Conservation (phyloP, 1,140 invertebrate species). For the Eupeodes corollae region DNA sequence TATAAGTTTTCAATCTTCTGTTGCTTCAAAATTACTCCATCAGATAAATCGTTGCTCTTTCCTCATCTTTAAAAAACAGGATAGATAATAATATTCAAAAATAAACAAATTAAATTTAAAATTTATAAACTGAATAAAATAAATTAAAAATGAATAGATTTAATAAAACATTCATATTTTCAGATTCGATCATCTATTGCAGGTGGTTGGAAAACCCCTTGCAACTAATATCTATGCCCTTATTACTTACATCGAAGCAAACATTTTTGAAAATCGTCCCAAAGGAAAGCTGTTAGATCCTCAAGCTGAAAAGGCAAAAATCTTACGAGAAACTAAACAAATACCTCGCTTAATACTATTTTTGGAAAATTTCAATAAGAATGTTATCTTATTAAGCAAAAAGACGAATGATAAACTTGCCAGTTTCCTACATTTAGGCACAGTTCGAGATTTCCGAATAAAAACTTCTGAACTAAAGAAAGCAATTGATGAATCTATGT, state of each 20-base stretch:
- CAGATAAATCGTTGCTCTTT: too few species aligned
- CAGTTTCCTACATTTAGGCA: slow-evolving; percentile 43
- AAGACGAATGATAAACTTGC: slow-evolving; percentile 44
- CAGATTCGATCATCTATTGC: slow-evolving; percentile 45
- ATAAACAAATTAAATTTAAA: too few species aligned
- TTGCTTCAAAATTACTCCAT: too few species aligned
- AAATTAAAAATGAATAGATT: background rate
- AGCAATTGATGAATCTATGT: slow-evolving; percentile 36
- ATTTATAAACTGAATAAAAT: too few species aligned
- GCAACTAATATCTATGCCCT: slow-evolving; percentile 44
- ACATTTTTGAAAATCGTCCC: slow-evolving; percentile 20
- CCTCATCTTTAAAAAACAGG: too few species aligned
- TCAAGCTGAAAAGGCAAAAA: slow-evolving; percentile 41
- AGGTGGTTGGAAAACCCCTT: slow-evolving; percentile 43
- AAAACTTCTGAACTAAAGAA: slow-evolving; percentile 38
- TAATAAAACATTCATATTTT: slow-evolving; percentile 1
- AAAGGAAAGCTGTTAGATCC: slow-evolving; percentile 23
- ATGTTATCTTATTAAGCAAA: slow-evolving; percentile 44
- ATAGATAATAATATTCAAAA: too few species aligned
- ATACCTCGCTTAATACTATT: slow-evolving; percentile 47
- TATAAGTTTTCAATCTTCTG: too few species aligned
- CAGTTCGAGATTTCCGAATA: slow-evolving; percentile 46
- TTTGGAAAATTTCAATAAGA: slow-evolving; percentile 49
- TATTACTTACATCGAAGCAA: slow-evolving; percentile 43
- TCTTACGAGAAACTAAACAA: slow-evolving; percentile 44